A percentile compares a stretch with the other conserved stretches of the same genome.
Conservation (phyloP, 2,888 invertebrate genomes). For the Steromphala cineraria region DNA sequence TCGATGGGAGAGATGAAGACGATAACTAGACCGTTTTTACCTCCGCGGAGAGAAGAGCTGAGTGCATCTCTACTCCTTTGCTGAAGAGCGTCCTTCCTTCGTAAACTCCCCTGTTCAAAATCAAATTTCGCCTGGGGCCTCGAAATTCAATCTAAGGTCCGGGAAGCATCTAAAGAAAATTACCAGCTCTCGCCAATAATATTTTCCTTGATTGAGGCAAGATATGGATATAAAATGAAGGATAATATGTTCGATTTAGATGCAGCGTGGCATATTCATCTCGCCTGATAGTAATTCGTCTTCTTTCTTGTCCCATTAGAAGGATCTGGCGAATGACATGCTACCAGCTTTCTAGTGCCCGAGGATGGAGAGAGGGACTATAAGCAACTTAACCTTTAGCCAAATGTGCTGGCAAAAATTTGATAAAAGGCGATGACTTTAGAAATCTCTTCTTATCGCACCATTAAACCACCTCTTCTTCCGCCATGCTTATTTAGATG, state of each 20-base stretch:
- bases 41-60: conserved; percentile 2
- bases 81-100: background rate
- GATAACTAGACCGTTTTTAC: background rate
- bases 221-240: conserved; percentile 41
- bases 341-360: background rate
- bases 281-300: conserved; percentile 31
- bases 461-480: too few relatives aligned
- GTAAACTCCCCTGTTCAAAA: background rate
- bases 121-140: conserved; percentile 12
- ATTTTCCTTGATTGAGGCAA: conserved; percentile 30
- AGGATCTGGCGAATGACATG: conserved; percentile 26
- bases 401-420: background rate
- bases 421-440: conserved; percentile 6
- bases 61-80: background rate
- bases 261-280: conserved; percentile 33
- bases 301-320: conserved; percentile 32
- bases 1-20: conserved; percentile 13
- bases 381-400: conserved; percentile 18
- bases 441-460: background rate
- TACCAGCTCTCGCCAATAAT: conserved; percentile 35
- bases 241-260: conserved; percentile 31
- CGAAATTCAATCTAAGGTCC: conserved; percentile 34
- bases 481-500: too few relatives aligned
- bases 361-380: background rate
- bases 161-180: conserved; percentile 27